Base-by-base conservation (phyloP, 1,140 invertebrate genomes). In the Cyphomyrmex costatus region DNA sequence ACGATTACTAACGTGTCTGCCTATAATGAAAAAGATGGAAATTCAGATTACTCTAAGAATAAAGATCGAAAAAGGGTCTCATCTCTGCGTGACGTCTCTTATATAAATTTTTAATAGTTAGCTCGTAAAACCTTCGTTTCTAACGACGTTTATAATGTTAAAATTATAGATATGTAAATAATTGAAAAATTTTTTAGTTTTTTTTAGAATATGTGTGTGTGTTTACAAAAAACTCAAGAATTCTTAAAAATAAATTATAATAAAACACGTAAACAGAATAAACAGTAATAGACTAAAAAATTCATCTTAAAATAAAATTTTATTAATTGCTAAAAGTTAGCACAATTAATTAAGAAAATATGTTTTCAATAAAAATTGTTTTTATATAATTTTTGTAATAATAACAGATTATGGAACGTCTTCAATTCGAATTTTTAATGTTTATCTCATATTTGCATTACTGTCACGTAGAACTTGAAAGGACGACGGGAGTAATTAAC, bases 401-500 rank as follows among this genome's bases (percentile, higher is more conserved):
- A 14, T 58, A 12, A 42, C 0, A 66, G n/a, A 71, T 16, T 70
- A 27, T 21, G 21, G 7, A 73, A 60, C 58, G 33, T 58, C 7
- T 30, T 12, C 60, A 46, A 46, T 56, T 14, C n/a, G 2, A 24
- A 16, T 73, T 73, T 5, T 7, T 71, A 33, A 70, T 53, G 16
- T 71, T 71, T 82, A 14, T 60, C 61, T 74, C 19, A 24, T 83
- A 60, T 73, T 60, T 65, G 46, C 27, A 33, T 53, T 73, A 74
- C 8, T 46, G 36, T 14, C 27, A n/a, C 0, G 14, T 73, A 42
- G 36, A 71, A 82, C 53, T 82, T 82, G 66, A 82, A 60, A 60
- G 68, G 42, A 5, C 68, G 53, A 74, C 36, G 30, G 14, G 14
- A 74, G 56, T 19, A 74, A 83, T 83, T 60, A 83, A 83, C 79